Base-by-base conservation (phyloP, 2,888 invertebrate species). In the Bellardia pandia region DNA sequence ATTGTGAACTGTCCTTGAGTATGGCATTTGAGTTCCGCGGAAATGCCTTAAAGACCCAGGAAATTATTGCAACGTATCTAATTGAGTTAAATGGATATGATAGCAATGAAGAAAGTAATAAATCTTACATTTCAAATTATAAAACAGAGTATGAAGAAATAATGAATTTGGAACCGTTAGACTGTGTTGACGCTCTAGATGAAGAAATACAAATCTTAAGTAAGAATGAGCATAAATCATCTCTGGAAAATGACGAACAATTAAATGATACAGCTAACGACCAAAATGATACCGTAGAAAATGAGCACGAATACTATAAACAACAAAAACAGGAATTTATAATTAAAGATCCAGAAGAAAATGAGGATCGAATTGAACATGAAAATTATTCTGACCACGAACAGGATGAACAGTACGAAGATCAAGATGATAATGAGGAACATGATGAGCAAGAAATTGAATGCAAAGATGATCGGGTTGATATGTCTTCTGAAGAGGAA, bases 11-110 rank as follows among this genome's bases (percentile, higher is more conserved):
- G 6, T 91, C 92, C 13, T 89, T 93, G 0, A 93, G 91, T 74
- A 90, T 93, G 90, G 93, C 93, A 1, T 93, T 89, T 78, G 91
- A 92, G 83, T 92, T 93, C 66, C 92, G 93, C 0, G 90, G 89
- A 56, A 91, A 91, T 88, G 93, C 93, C 0, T 58, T 93, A 8
- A 91, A 90, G 30, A 90, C 91, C 3, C 92, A 93, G 45, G 85
- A 89, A 9, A 90, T 92, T n/a, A 90, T 93, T 13, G 90, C 45
- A 11, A 16, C 45, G n/a, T 69, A 85, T 69, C 51, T 87, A 40
- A 56, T 69, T 42, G 81, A 78, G 3, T 6, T 81, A n/a, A 79
- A 71, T 13, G 78, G 45, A 2, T 45, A 71, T 8, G 58, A 58
- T 4, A 33, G 58, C 9, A 56, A 33, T 33, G 23, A 77, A 6